Conservation (phyloP, 2,888 invertebrate genomes). For the Blastobasis adustella region DNA sequence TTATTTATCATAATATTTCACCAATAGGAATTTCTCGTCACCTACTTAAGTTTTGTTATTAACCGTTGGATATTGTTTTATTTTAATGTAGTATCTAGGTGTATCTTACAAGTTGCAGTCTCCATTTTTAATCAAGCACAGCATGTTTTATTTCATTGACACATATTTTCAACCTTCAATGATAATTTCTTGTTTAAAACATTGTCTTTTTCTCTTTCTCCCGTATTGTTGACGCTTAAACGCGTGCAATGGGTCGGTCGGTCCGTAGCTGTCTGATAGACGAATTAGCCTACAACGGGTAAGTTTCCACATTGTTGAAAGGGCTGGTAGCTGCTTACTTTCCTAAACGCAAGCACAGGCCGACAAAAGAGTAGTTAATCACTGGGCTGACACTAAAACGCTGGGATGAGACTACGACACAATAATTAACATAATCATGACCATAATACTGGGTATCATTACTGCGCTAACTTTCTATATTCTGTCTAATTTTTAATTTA, state of each 20-base stretch:
- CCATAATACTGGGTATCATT: too few species aligned
- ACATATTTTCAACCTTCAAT: too few species aligned
- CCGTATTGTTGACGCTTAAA: constrained; percentile 63
- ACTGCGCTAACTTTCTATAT: too few species aligned
- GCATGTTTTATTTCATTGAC: constrained; percentile 42
- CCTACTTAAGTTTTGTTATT: constrained; percentile 10
- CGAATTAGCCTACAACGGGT: constrained; percentile 87
- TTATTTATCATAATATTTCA: too few species aligned
- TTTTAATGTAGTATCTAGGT: not conserved
- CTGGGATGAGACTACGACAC: too few species aligned
- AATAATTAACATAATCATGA: too few species aligned
- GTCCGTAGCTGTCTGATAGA: constrained; percentile 87
- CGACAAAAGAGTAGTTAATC: not conserved
- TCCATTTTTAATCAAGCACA: constrained; percentile 34
- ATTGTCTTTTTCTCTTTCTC: constrained; percentile 63
- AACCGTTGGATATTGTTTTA: not conserved
- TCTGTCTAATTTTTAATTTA: too few species aligned
- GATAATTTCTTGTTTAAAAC: constrained; percentile 28
- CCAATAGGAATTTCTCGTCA: not conserved
- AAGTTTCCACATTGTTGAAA: constrained; percentile 68
- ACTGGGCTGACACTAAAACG: too few species aligned
- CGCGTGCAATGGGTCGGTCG: constrained; percentile 56
- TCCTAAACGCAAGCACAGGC: constrained; percentile 37
- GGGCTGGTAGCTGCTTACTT: constrained; percentile 53
- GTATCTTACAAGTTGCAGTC: too few species aligned